Conservation (phyloP, 2,888 invertebrate species). For the Falcaria lacertinaria region DNA sequence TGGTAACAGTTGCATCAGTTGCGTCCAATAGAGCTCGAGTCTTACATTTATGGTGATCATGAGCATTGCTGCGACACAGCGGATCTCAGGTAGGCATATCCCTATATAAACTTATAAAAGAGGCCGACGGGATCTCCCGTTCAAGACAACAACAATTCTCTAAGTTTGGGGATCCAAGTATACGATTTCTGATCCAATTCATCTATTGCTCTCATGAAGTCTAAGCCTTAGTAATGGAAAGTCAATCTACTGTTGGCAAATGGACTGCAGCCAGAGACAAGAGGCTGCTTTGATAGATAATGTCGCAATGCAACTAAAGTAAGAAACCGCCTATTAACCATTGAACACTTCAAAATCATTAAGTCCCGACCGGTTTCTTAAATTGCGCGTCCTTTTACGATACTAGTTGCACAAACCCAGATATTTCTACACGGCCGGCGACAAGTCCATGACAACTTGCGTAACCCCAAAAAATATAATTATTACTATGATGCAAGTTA, state of each 20-base stretch:
- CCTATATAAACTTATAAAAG: too few relatives aligned
- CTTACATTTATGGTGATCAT: too few relatives aligned
- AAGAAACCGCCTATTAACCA: constrained; percentile 24
- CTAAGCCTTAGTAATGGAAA: constrained; percentile 1
- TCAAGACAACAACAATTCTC: too few relatives aligned
- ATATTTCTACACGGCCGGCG: constrained; percentile 23
- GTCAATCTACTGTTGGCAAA: neutral
- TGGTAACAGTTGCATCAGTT: too few relatives aligned
- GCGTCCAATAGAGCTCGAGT: too few relatives aligned
- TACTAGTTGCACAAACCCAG: constrained; percentile 39
- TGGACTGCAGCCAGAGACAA: neutral
- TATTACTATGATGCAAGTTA: too few relatives aligned
- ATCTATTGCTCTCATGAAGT: neutral
- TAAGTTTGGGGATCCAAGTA: too few relatives aligned
- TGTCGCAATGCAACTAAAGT: constrained; percentile 31
- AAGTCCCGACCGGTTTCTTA: constrained; percentile 43
- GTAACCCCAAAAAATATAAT: constrained; percentile 24
- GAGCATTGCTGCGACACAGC: too few relatives aligned
- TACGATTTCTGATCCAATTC: neutral
- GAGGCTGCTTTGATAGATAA: constrained; percentile 3
- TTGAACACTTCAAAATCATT: constrained; percentile 38
- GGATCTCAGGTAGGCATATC: too few relatives aligned
- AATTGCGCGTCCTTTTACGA: constrained; percentile 47
- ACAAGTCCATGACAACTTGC: constrained; percentile 16
- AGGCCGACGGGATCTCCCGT: too few relatives aligned